Conservation (phyloP, 2,113 vertebrate species). For the Phalacrocorax brasilianus region DNA sequence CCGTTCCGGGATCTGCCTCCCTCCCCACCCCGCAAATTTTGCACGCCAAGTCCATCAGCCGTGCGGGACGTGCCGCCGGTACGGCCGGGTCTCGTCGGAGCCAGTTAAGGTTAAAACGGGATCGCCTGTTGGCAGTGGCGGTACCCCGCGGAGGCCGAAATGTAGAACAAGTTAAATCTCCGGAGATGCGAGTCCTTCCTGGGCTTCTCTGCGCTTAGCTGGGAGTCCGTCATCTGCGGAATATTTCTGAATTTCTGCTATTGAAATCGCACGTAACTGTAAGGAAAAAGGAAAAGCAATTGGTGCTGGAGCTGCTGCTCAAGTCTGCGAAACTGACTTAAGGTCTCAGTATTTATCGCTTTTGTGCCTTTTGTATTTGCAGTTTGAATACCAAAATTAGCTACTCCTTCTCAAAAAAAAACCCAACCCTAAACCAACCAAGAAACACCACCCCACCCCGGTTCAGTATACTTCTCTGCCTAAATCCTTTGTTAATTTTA, state of each 20-base stretch:
- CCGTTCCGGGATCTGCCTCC: not conserved
- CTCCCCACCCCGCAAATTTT: rapidly evolving
- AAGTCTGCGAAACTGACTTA: not conserved
- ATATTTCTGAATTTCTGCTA: not conserved
- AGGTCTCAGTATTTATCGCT: rapidly evolving
- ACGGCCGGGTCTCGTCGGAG: not conserved
- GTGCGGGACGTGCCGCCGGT: not conserved
- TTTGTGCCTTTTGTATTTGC: not conserved
- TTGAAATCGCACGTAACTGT: not conserved
- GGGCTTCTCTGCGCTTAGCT: not conserved
- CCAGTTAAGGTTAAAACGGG: not conserved
- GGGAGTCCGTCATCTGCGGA: not conserved
- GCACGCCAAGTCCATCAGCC: not conserved
- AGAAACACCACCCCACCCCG: no score
- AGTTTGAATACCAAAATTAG: not conserved
- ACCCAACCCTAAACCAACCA: not conserved
- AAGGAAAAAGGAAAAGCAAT: not conserved
- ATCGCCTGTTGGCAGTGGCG: not conserved
- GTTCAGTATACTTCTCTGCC: not conserved
- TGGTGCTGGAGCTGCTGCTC: not conserved
- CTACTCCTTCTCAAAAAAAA: not conserved
- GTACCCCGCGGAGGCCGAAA: not conserved
- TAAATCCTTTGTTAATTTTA: not conserved
- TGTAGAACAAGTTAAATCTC: conserved; percentile 23
- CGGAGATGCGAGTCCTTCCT: not conserved